Evolutionary conservation across 2,888 invertebrate genomes (phyloP), one percentile per base, ranked within the genome.

Genomic region (Orchesellides sinensis): DNA sequence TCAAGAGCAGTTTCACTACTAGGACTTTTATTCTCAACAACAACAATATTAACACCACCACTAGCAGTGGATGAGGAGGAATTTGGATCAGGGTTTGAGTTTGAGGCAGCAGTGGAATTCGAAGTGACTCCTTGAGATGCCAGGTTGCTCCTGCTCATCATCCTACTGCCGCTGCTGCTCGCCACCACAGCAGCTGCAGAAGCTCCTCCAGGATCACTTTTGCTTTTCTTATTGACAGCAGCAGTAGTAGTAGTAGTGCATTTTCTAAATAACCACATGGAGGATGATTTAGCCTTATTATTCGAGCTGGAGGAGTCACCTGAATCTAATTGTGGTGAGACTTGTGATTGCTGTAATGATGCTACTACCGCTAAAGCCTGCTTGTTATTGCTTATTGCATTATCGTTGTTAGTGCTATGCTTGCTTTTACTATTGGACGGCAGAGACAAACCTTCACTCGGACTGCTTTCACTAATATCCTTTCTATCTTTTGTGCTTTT

Each of bases 1-100:
- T 85, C 84, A 84, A 80, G 81, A 75, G 79, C 74, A 83, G 70
- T 78, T 79, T 79, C 79, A 79, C 74, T 83, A 72, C 84, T 82
- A 83, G 81, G 56, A 66, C 66, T 74, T 75, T 85, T 74, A 78
- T 80, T 81, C 83, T 81, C 78, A 85, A 73, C 82, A 82, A 66
- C 78, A 72, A 84, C 83, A 59, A 77, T 73, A 81, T 79, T 78
- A 84, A 65, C 66, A 85, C 54, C 77, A 84, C 65, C 83, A 84
- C 52, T 66, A 61, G 10, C 40, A 40, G 10, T n/a, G 40, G 40
- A 32, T 1, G 63, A 59, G 10, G 17, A 17, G 10, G 45, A n/a
- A 35, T 23, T 40, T 6, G 54, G 29, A 66, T 6, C 49, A 32
- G 19, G 27, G 25, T 1, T 54, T 17, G 68, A 56, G 54, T 21